Evolutionary conservation across 2,797 vertebrate genomes (phyloP), one percentile per base, ranked within the genome.

Genomic region (Coilia nasus): DNA sequence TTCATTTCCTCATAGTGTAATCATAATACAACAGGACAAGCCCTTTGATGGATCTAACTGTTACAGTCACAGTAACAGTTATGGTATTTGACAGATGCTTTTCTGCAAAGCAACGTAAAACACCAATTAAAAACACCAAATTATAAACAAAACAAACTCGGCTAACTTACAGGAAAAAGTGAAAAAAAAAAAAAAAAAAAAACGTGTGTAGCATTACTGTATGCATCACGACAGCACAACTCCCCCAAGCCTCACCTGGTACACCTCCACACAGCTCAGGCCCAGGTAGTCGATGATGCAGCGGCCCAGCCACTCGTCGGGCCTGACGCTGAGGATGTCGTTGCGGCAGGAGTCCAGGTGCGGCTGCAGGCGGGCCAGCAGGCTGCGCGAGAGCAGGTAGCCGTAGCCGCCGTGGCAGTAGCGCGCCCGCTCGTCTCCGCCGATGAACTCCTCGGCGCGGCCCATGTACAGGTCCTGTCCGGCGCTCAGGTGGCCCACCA

Each of bases 391-490:
- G 23, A 99, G 90, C 85, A 99, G 92, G 91, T 98, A 99, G 81
- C 98, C 98, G 0, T 99, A 99, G 57, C 97, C 98, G 0, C 98
- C 98, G 0, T 99, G 97, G 85, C 98, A 99, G 89, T 99, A 99
- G 0, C 96, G 96, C 0, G 96, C 96, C 86, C 96, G 96, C 91
- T 98, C 98, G 59, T 98, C 97, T 0, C 97, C 97, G 0, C 97
- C 98, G 0, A 99, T 99, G 84, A 99, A 99, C 92, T 99, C 98
- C 91, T 98, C 98, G 0, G 97, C 96, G 81, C 97, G 92, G 0
- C 98, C 98, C 93, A 99, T 92, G 91, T 99, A 99, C n/a, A 98
- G 92, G 54, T 98, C 97, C 75, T 97, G 97, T 28, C 97, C 97
- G 0, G 97, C 97, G 1, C 97, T 98, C 0, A 99, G 95, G 92